These are phyloP conservation scores for Labia minor DNA, from an alignment of 2,888 invertebrate genomes.

Conservation along the genomic window DNA sequence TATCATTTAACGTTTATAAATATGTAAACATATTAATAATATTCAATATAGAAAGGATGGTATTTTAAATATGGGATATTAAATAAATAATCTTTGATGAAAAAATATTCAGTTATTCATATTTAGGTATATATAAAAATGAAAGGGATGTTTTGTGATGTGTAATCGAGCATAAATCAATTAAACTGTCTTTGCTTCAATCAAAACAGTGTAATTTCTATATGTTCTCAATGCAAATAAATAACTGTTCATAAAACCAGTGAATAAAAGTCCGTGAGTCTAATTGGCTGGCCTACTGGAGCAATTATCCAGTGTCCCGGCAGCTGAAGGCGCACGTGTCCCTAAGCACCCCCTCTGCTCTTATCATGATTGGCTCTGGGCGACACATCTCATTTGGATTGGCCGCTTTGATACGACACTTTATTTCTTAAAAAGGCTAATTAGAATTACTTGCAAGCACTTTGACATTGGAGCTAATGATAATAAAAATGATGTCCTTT, in stretches of 20 bases:
- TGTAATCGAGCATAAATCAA: not conserved
- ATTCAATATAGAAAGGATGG: too few species aligned
- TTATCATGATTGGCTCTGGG: slow-evolving; percentile 13
- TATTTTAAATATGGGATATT: too few species aligned
- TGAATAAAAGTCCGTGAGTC: not conserved
- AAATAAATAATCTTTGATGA: too few species aligned
- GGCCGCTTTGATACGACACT: not conserved
- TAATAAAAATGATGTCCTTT: slow-evolving; percentile 13
- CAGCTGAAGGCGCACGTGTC: not conserved
- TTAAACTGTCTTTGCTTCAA: not conserved
- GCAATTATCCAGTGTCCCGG: not conserved
- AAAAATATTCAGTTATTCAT: too few species aligned
- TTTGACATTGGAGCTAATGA: slow-evolving; percentile 1
- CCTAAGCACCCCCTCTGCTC: not conserved
- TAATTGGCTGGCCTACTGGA: not conserved
- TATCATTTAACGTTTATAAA: too few species aligned
- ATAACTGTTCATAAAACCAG: not conserved
- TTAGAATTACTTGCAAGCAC: not conserved
- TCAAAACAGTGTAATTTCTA: not conserved
- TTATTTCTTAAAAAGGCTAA: slow-evolving; percentile 7
- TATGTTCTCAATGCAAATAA: not conserved
- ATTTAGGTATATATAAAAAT: too few species aligned
- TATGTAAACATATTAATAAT: too few species aligned
- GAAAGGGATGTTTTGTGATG: not conserved
- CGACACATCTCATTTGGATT: slow-evolving; percentile 1